phyloP scores from a whole-genome alignment of 2,797 vertebrate genomes.

The Thripadectes ignobilis region DNA sequence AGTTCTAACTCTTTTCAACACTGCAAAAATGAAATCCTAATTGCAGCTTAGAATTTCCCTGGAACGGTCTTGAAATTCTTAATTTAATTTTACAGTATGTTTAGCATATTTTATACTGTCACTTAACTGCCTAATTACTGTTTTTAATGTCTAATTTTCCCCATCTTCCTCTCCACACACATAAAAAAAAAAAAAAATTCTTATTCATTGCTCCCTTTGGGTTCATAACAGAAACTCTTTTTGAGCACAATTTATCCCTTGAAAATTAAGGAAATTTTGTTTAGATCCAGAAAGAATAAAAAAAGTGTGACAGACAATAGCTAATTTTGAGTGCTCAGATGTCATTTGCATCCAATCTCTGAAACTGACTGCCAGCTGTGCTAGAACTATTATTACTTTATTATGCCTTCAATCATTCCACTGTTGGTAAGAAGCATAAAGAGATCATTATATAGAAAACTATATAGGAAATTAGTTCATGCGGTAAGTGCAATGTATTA shows the following conservation, averaged over 20 bases:
- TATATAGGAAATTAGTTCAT: not conserved
- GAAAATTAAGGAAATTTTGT: not conserved
- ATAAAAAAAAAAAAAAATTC: not conserved
- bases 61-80: not conserved
- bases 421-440: not conserved
- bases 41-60: not conserved
- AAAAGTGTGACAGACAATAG: not conserved
- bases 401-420: not conserved
- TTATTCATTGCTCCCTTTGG: not conserved
- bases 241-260: not conserved
- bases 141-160: not conserved
- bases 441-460: not conserved
- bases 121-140: not conserved
- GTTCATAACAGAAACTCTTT: not conserved
- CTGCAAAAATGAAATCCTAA: not conserved
- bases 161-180: not conserved
- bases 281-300: not conserved
- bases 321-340: not conserved
- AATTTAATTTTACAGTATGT: not conserved
- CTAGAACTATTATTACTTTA: not conserved
- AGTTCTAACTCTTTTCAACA: not conserved
- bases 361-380: not conserved
- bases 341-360: not conserved
- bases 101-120: not conserved
- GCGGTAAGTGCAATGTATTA: not conserved